Percentiles rank a stretch among this genome's conserved stretches.
Evolutionary conservation across 2,888 invertebrate genomes (phyloP).

Genomic region (Cynaeus angustus): DNA sequence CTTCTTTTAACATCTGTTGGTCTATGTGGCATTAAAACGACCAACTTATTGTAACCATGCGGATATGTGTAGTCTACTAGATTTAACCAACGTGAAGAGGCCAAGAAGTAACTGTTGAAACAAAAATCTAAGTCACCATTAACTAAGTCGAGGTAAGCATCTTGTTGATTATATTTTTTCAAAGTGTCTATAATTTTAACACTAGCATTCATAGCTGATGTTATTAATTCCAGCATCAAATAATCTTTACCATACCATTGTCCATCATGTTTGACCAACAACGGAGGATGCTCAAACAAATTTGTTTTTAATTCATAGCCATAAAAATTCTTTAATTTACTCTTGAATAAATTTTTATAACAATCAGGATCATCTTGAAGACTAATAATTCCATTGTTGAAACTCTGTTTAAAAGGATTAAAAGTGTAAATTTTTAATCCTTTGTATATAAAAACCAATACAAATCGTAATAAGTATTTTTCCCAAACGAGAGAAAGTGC

Average conservation of each 20-base stretch:
- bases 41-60: background rate
- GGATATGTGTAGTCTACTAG: conserved; percentile 12
- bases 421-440: conserved; percentile 24
- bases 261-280: conserved; percentile 8
- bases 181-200: background rate
- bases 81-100: background rate
- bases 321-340: conserved; percentile 12
- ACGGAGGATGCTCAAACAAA: background rate
- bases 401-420: conserved; percentile 12
- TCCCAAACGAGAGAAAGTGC: conserved; percentile 17
- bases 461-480: conserved; percentile 28
- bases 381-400: background rate
- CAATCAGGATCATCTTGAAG: background rate
- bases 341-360: conserved; percentile 6
- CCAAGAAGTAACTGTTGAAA: conserved; percentile 3
- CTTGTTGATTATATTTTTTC: background rate
- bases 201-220: conserved; percentile 3
- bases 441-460: conserved; percentile 27
- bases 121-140: conserved; percentile 14
- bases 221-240: background rate
- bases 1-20: background rate
- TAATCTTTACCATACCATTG: conserved; percentile 21
- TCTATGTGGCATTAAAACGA: conserved; percentile 1
- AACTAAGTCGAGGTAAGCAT: background rate
- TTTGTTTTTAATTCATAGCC: conserved; percentile 1